Evolutionary conservation across 2,113 vertebrate genomes (phyloP).

Genomic region (Aramus guarauna): DNA sequence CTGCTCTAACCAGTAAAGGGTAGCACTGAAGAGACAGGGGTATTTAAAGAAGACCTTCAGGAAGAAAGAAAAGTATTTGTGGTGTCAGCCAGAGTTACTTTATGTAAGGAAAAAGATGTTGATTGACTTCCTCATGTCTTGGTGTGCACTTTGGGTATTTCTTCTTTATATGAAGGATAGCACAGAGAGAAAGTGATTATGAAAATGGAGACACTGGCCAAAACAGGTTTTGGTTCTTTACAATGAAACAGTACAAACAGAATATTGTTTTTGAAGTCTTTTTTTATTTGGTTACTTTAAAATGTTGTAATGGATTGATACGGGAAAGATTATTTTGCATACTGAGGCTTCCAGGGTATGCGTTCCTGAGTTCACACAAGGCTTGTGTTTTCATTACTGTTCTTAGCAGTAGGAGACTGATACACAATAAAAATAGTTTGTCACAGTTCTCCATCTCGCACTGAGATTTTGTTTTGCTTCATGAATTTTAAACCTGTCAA

Average conservation of each 20-base stretch:
- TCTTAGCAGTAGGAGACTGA: background rate
- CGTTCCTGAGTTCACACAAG: background rate
- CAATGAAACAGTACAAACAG: background rate
- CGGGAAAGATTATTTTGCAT: background rate
- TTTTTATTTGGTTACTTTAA: background rate
- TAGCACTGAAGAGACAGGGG: background rate
- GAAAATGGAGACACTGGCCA: background rate
- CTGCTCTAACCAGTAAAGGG: background rate
- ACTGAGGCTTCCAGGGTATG: background rate
- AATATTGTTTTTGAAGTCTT: background rate
- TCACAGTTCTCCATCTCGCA: background rate
- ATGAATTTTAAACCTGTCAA: conserved; percentile 17
- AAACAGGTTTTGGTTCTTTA: too few species aligned
- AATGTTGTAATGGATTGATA: background rate
- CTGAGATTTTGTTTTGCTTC: conserved; percentile 10
- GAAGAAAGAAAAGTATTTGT: background rate
- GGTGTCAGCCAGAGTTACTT: background rate
- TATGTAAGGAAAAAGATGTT: background rate
- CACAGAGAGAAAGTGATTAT: background rate
- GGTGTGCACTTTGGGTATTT: background rate
- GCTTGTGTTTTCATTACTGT: background rate
- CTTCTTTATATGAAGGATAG: background rate
- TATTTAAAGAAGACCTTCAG: background rate
- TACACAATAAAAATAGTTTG: background rate
- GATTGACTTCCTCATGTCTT: background rate